These are phyloP conservation scores for Lithobates pipiens DNA, from an alignment of 2,797 vertebrate species.

Conservation along the genomic window DNA sequence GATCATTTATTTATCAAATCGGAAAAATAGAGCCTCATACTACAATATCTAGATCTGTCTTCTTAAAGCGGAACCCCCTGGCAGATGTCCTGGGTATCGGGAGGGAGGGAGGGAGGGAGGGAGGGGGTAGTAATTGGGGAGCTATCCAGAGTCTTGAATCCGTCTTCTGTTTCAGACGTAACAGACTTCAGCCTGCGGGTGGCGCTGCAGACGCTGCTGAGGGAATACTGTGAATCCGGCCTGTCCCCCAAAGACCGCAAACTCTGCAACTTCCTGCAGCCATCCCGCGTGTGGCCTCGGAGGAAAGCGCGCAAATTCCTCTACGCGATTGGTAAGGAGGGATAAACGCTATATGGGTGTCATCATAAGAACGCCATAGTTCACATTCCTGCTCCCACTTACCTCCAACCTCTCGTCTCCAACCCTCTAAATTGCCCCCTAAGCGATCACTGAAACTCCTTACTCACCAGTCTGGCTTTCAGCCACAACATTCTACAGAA, in stretches of 20 bases:
- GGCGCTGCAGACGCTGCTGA: slow-evolving; percentile 95
- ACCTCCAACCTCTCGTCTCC: too few species aligned
- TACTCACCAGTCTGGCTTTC: too few species aligned
- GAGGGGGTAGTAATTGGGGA: neutral
- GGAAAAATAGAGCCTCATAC: too few species aligned
- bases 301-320: slow-evolving; percentile 97
- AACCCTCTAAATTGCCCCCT: too few species aligned
- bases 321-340: slow-evolving; percentile 89
- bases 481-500: too few species aligned
- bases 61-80: too few species aligned
- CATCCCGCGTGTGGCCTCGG: slow-evolving; percentile 89
- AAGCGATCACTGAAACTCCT: too few species aligned
- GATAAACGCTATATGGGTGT: neutral
- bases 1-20: too few species aligned
- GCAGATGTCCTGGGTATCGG: too few species aligned
- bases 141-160: neutral
- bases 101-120: too few species aligned
- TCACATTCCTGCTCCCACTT: neutral
- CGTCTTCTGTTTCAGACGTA: slow-evolving; percentile 76
- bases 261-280: slow-evolving; percentile 87
- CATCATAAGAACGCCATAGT: neutral
- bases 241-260: slow-evolving; percentile 94
- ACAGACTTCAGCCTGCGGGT: slow-evolving; percentile 95
- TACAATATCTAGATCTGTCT: too few species aligned
- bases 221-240: slow-evolving; percentile 92